Base-by-base conservation (phyloP, 2,797 vertebrate species). In the Macropus fuliginosus region DNA sequence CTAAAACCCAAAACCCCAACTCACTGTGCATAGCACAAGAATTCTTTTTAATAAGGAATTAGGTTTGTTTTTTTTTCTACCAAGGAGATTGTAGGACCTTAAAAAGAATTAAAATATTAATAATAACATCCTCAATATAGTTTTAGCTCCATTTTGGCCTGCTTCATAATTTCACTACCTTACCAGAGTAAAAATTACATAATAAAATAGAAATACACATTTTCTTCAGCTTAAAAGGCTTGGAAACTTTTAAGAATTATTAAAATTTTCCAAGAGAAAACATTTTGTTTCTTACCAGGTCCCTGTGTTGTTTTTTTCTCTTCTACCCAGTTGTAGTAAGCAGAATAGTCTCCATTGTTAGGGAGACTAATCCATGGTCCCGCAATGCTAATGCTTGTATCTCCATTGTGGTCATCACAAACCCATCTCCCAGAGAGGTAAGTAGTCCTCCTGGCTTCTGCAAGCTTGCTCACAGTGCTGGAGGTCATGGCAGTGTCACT, bases 391-490 rank as follows among this genome's bases (percentile, higher is more conserved):
- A 99, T 99, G 99, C 99, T 99, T 96, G 99, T 99, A 98, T 99
- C 99, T 34, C 99, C 99, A 0, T 99, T 99, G 98, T 99, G 99
- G 93, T 99, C 99, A 0, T 99, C 99, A 96, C 99, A 99, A 98
- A 99, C 99, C 99, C 99, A 99, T 95, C 99, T 99, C 34, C 99
- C 99, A 0, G 99, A 99, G 95, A 99, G 99, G 98, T 99, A 99
- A 0, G 99, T 99, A 54, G 99, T 99, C 95, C 99, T 98, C 13
- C 99, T 98, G 5, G 99, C 99, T 94, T 99, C 99, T 0, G 99
- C 99, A 52, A 99, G 99, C 98, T 99, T 99, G 95, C 99, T 99
- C 98, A 99, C 99, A 0, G 99, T 99, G 99, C 99, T 99, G 34
- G 99, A 99, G 94, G 99, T 99, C 99, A 99, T 98, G 1, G 99